Conservation (phyloP, 2,113 vertebrate genomes). For the Myiozetetes cayanensis region DNA sequence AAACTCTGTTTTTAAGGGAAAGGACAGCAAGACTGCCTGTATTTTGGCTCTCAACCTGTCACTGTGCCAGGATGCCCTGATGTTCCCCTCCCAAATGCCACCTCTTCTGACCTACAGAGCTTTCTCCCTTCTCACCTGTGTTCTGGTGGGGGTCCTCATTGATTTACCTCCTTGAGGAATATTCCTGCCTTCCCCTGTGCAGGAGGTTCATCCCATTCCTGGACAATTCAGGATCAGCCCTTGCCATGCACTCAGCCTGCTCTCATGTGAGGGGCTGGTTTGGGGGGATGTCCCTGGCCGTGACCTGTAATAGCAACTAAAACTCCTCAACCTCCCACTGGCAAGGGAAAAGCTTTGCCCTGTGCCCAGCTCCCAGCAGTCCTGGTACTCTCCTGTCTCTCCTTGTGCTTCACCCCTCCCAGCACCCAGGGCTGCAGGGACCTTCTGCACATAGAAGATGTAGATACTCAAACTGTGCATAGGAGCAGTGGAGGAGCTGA, state of each 20-base stretch:
- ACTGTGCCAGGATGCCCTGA: background rate
- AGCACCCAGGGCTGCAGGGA: background rate
- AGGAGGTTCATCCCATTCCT: background rate
- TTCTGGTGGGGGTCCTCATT: background rate
- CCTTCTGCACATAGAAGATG: background rate
- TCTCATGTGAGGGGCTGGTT: background rate
- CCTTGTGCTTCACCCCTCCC: background rate
- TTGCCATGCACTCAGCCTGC: fast-evolving
- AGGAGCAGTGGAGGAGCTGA: background rate
- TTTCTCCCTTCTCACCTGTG: background rate
- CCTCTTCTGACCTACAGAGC: background rate
- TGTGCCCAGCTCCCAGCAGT: background rate
- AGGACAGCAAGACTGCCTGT: background rate
- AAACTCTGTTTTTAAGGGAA: background rate
- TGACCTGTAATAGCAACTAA: background rate
- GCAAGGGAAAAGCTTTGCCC: background rate
- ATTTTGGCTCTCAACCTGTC: background rate
- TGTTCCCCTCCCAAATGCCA: background rate
- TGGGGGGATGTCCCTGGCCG: background rate
- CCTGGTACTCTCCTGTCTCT: background rate
- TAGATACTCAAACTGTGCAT: background rate
- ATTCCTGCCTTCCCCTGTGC: background rate
- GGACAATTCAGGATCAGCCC: background rate
- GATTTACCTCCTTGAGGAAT: background rate
- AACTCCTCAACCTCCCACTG: background rate